phyloP scores from a whole-genome alignment of 2,113 vertebrate species.

The Oophaga pumilio region DNA sequence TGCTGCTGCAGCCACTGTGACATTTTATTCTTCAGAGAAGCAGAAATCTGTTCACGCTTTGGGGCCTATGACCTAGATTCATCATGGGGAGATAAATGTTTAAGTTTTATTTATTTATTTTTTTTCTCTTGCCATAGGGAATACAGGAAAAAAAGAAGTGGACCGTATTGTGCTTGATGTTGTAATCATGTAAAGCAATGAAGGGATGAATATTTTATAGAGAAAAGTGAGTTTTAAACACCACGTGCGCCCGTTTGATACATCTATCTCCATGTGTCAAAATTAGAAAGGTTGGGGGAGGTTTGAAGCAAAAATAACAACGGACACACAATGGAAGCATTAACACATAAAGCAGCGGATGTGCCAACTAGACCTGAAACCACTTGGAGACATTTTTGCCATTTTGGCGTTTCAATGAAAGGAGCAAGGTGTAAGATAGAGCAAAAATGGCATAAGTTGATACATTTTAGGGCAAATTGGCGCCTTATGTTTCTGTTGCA shows the following conservation, averaged over 20 bases:
- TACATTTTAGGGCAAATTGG: no score
- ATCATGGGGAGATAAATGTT: constrained; percentile 32
- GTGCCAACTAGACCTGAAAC: no score
- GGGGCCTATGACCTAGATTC: constrained; percentile 44
- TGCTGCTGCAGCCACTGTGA: not conserved
- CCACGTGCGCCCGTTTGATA: not conserved
- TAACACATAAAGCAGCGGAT: not conserved
- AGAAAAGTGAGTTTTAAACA: not conserved
- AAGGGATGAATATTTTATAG: constrained; percentile 22
- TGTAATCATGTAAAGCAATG: constrained; percentile 21
- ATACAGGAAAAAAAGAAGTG: constrained; percentile 11
- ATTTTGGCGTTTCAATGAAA: no score
- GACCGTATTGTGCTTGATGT: not conserved
- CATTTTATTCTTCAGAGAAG: constrained; percentile 25
- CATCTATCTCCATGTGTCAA: not conserved
- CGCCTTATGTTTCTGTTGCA: no score
- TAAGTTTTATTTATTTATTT: not conserved
- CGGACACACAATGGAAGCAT: not conserved
- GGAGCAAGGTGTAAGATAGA: no score
- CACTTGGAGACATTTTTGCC: no score
- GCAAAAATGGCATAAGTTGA: no score
- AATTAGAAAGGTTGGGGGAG: no score
- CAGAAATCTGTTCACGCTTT: constrained; percentile 27
- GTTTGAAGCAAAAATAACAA: not conserved
- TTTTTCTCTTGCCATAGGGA: constrained; percentile 29